Base-by-base conservation (phyloP, 2,888 invertebrate species). In the Acleris laterana region DNA sequence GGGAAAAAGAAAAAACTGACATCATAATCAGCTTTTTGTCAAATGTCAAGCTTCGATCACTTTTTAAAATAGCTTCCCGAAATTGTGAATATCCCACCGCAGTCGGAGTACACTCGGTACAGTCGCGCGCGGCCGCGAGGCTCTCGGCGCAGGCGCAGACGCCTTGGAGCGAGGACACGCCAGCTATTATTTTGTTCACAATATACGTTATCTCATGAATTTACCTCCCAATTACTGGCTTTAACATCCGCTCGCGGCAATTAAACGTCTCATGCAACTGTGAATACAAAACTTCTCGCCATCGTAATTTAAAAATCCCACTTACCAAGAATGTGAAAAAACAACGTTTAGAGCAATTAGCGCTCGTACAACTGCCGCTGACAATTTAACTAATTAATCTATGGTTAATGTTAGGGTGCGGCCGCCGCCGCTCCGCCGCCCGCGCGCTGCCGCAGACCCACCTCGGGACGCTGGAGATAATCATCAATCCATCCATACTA, bases 21-120 rank as follows among this genome's bases (percentile, higher is more conserved):
- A 88, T 90, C 89, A 89, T 92, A 93, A 93, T 92, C 93, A 93
- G 90, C 93, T 93, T 93, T 87, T 92, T 91, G 90, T 92, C 89
- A 90, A 92, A 88, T 78, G 88, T 89, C 88, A 89, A 87, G 82
- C 81, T 78, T 79, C 80, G 85, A 86, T 86, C 84, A 81, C 84
- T 83, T 89, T 89, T 88, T 88, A 75, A 86, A 90, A 90, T 86
- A 88, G 88, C 82, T 86, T 83, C 82, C 79, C 80, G 79, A 82
- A 84, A 84, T 84, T 80, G 77, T 76, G 69, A 81, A 78, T 65
- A 65, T 72, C 71, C 70, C 62, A 60, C 64, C 63, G 63, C 55
- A 69, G 70, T 72, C 67, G 70, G 62, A 61, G 80, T 84, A 84
- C 79, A 80, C 72, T 78, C 75, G 72, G 65, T 73, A 44, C 56